Percentiles rank a stretch among this genome's conserved stretches.
Evolutionary conservation across 2,888 invertebrate species (phyloP).

Genomic region (Stictocephala bisonia): DNA sequence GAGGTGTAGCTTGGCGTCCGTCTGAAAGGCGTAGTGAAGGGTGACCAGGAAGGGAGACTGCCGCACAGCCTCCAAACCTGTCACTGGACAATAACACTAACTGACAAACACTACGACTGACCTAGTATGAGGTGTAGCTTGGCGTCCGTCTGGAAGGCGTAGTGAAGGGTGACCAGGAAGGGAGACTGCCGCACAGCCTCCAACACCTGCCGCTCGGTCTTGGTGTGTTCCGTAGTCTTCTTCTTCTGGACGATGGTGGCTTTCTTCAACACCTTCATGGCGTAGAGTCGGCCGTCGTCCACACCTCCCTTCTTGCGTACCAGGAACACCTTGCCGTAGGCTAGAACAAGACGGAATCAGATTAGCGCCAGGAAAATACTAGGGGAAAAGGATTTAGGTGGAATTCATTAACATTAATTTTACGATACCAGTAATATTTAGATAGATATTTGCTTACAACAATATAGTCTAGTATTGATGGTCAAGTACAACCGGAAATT

Average conservation of each 20-base stretch:
- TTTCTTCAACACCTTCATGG: conserved; percentile 98
- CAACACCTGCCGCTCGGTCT: conserved; percentile 95
- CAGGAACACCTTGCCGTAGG: conserved; percentile 96
- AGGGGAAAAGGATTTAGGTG: background rate
- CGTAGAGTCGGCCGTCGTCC: conserved; percentile 92
- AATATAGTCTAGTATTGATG: background rate
- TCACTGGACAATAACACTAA: too few species aligned
- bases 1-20: too few species aligned
- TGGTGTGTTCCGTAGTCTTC: conserved; percentile 96
- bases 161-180: conserved; percentile 96
- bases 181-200: conserved; percentile 95
- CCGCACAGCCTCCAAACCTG: too few species aligned
- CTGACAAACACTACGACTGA: conserved; percentile 67
- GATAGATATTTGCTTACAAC: background rate
- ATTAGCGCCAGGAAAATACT: background rate
- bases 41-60: too few species aligned
- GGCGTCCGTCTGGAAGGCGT: conserved; percentile 98
- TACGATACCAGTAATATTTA: background rate
- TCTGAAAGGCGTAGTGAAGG: too few species aligned
- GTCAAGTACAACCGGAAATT: too few species aligned
- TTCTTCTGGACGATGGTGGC: conserved; percentile 94
- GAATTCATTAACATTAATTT: background rate
- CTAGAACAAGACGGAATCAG: conserved; percentile 68
- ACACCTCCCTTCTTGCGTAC: conserved; percentile 89
- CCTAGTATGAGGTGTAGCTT: conserved; percentile 97